Base-by-base conservation (phyloP, 2,888 invertebrate species). In the Ichneumoninae sp. region DNA sequence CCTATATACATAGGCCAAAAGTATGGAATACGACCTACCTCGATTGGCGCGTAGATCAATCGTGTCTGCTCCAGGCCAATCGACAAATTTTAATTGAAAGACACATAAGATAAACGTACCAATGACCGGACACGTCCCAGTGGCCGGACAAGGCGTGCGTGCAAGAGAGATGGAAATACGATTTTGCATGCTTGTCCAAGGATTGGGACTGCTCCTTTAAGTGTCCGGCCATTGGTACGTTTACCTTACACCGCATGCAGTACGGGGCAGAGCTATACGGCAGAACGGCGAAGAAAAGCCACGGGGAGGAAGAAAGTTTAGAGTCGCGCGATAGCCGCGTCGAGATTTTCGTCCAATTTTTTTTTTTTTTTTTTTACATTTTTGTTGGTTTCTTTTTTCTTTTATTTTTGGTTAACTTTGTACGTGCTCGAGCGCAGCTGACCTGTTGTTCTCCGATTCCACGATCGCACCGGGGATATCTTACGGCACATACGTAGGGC, bases 261-360 rank as follows among this genome's bases (percentile, higher is more conserved):
- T 5, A 8, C 36, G 19, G 13, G 52, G 30, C 16, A n/a, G 62
- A 40, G 3, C 36, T n/a, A 19, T 0, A 16, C 22, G 22, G 5
- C 44, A 69, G 26, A 7, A 52, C 33, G 6, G 52, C 50, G 30
- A 33, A 30, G n/a, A 70, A 47, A 52, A 22, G 54, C 16, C 22
- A 36, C 4, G 44, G 44, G 16, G 16, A 47, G 65, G 8, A 50
- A 65, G 22, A 71, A 80, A 72, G 72, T 72, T 80, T 22, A 30
- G n/a, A 33, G 60, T 52, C 76, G 33, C 52, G 40, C 65, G 75
- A 47, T 33, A 13, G 33, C 44, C 26, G 30, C 30, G 74, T 72
- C 22, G 74, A 69, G 80, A 69, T 80, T 74, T 57, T 33, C 22
- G 68, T 22, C 57, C 10, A 36, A 6, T 44, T n/a, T 57, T 57